Evolutionary conservation across 2,888 invertebrate species (phyloP), one percentile per base, ranked within the genome.

Genomic region (Epinotia demarniana): DNA sequence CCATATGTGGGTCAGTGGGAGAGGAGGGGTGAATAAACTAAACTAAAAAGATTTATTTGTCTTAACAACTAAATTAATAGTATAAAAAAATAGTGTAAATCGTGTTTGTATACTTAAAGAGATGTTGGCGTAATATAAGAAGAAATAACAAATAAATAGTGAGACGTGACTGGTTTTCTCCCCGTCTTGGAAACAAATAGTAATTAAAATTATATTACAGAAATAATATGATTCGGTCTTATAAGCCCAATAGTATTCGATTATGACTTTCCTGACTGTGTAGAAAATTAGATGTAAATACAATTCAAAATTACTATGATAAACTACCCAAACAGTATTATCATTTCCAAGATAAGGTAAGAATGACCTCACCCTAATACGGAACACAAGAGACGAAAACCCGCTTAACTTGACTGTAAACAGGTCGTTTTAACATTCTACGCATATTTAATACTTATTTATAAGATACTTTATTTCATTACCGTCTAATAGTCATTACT

Each of bases 311-410:
- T 69, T n/a, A 23, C 55, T 13, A 55, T 12, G 39, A 53, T 33
- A 27, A n/a, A 60, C 19, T 55, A 70, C 33, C 18, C 33, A 72
- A 75, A 75, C 67, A 72, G 57, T 58, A 66, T 43, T 75, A 72
- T 72, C 71, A 58, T 53, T 61, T 23, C 8, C 19, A 11, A 62
- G 75, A 75, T 75, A 72, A 75, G 71, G 67, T 63, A 60, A 12
- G 63, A 74, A 55, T 75, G 75, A 75, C 75, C 75, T 75, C 75
- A 75, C 67, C 67, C 67, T 62, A 71, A 75, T 66, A 62, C 16
- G n/a, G 43, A 49, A 61, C 18, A 16, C 63, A 66, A 64, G 66
- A 62, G 64, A 70, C 16, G 23, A 2, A 9, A 71, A 72, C 33
- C 39, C 61, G 60, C 19, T n/a, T 6, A 58, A 9, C 33, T 62